Evolutionary conservation across 2,888 invertebrate species (phyloP).

Genomic region (Anthrax anthrax): DNA sequence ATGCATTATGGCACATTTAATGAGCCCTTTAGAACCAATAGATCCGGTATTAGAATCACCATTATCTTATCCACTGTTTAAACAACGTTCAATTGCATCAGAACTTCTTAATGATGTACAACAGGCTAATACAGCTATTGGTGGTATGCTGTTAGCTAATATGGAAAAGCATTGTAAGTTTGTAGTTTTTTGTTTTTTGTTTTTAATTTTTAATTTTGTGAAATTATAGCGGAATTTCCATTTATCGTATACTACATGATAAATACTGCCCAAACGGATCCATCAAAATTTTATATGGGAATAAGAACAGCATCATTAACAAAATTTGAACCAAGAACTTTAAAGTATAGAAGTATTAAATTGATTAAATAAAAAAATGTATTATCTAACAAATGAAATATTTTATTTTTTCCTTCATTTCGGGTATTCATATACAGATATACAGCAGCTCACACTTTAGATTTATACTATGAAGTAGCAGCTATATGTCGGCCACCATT

Average conservation of each 20-base stretch:
- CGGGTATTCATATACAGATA: constrained; percentile 40
- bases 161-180: constrained; percentile 66
- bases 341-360: too few relatives aligned
- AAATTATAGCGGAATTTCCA: constrained; percentile 64
- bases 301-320: constrained; percentile 68
- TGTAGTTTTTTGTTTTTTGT: not conserved
- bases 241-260: constrained; percentile 84
- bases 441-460: constrained; percentile 75
- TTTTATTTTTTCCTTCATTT: too few relatives aligned
- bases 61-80: constrained; percentile 59
- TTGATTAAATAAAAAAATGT: too few relatives aligned
- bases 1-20: constrained; percentile 74
- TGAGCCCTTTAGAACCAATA: constrained; percentile 76
- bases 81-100: constrained; percentile 63
- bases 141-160: constrained; percentile 75
- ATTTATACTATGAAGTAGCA: constrained; percentile 80
- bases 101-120: constrained; percentile 56
- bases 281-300: constrained; percentile 70
- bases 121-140: constrained; percentile 58
- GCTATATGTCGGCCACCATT: constrained; percentile 81
- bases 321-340: constrained; percentile 70
- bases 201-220: not conserved
- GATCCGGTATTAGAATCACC: constrained; percentile 78
- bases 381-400: too few relatives aligned
- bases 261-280: constrained; percentile 75